Evolutionary conservation across 1,140 invertebrate genomes (phyloP), one percentile per base, ranked within the genome.

Genomic region (Matsumurasca onukii): DNA sequence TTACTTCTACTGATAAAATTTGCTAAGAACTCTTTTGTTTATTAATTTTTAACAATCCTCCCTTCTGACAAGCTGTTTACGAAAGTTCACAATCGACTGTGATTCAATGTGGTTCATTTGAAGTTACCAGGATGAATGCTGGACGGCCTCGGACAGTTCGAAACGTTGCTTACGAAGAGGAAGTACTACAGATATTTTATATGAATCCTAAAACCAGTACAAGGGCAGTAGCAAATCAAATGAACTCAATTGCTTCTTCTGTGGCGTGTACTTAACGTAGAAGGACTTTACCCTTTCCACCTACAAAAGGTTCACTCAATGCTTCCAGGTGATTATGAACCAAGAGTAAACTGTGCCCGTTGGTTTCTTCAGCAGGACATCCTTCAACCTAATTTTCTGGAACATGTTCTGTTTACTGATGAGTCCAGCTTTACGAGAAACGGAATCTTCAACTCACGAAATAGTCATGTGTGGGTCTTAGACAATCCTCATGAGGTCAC

Each of bases 381-480:
- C 22, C 2, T 20, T 45, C 24, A 9, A 70, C 34, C 73, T 72
- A 69, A 66, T 70, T 69, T 64, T 67, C 29, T 74, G 69, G 63
- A 72, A 67, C 51, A 48, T 75, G 0, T 76, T 68, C 68, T 70
- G 59, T 71, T 70, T 31, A 48, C 59, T 9, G 70, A 71, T 48
- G 70, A 71, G 29, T 27, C 55, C 9, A 20, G 48, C 17, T 71
- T 71, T 51, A 71, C 67, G 15, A 27, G 67, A 24, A 57, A 71
- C 5, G 57, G 59, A 22, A 52, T 71, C 1, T 68, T 74, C 52
- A 73, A 73, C 57, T 30, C 45, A 15, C 68, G 62, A 15, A 72
- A 73, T 57, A 67, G 30, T 27, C 72, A 73, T 61, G 31, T 66
- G 5, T 72, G 71, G 71, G 55, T 64, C 30, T 25, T 30, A 25